These are phyloP conservation scores for Strigamia transsilvanica DNA, from an alignment of 2,888 invertebrate species.

Conservation along the genomic window DNA sequence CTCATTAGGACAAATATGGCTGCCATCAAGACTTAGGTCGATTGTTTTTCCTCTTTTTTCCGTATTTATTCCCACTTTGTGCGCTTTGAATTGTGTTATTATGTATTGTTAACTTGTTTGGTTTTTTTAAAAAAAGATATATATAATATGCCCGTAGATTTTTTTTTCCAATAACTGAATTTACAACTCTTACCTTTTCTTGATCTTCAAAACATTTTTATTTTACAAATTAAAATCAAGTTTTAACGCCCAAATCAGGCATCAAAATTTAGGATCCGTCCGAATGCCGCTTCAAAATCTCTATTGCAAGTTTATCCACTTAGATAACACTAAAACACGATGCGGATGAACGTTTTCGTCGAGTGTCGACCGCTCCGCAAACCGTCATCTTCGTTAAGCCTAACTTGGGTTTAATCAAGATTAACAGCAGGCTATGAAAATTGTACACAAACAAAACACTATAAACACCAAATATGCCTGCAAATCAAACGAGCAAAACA, in stretches of 20 bases:
- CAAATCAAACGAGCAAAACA: not conserved
- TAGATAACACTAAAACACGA: not conserved
- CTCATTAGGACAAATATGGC: no score
- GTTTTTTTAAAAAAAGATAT: not conserved
- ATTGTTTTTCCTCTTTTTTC: not conserved
- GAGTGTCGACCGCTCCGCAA: no score
- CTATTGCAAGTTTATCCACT: not conserved
- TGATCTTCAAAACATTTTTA: constrained; percentile 38
- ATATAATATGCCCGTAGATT: not conserved
- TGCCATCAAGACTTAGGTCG: no score
- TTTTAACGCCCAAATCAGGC: not conserved
- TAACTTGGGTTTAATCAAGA: constrained; percentile 25
- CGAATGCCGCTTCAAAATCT: no score
- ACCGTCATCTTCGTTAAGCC: not conserved
- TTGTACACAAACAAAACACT: not conserved
- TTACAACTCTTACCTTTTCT: constrained; percentile 35
- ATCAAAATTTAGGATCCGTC: not conserved
- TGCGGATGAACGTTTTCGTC: not conserved
- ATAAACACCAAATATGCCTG: constrained; percentile 6
- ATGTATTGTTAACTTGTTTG: not conserved
- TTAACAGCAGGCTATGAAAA: not conserved
- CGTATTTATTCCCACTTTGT: not conserved
- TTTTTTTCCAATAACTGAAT: constrained; percentile 24
- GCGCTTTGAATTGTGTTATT: not conserved
- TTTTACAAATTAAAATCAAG: constrained; percentile 33